These are phyloP conservation scores for Euplexia lucipara DNA, from an alignment of 2,888 invertebrate species.

Conservation along the genomic window DNA sequence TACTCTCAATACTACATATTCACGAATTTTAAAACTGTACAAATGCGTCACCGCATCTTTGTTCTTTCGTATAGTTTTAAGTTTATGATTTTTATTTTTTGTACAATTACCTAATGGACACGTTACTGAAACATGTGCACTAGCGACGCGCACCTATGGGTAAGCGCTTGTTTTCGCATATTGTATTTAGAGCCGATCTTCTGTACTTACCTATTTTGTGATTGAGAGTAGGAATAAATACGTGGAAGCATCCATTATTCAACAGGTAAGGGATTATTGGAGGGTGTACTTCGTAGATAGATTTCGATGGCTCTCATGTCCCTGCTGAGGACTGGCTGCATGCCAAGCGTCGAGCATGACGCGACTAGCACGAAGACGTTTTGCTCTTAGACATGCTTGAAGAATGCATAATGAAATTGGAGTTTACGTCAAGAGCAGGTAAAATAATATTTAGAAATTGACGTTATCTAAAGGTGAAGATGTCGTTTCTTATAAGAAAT, in stretches of 20 bases:
- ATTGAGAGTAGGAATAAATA: conserved; percentile 60
- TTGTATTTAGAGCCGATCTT: conserved; percentile 1
- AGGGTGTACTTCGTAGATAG: conserved; percentile 70
- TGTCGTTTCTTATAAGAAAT: not conserved
- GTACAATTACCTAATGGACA: too few relatives aligned
- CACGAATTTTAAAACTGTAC: too few relatives aligned
- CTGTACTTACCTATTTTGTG: conserved; percentile 4
- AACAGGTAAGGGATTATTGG: conserved; percentile 79
- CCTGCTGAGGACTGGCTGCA: conserved; percentile 64
- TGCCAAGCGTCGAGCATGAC: conserved; percentile 67
- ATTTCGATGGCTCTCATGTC: conserved; percentile 69
- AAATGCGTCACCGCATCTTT: too few relatives aligned
- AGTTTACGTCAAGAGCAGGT: conserved; percentile 26
- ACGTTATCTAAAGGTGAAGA: not conserved
- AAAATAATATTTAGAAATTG: conserved; percentile 10
- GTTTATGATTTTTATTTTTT: too few relatives aligned
- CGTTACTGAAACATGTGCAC: too few relatives aligned
- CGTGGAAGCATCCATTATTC: conserved; percentile 76
- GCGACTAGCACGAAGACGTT: conserved; percentile 30
- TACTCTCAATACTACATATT: too few relatives aligned
- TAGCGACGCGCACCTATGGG: too few relatives aligned
- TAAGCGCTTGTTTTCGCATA: not conserved
- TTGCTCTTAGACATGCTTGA: conserved; percentile 40
- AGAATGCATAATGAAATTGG: conserved; percentile 39
- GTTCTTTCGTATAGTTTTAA: not conserved